A percentile compares a stretch with the other conserved stretches of the same genome.
These are phyloP conservation scores for Oryzaephilus surinamensis DNA, from an alignment of 1,140 invertebrate genomes.

Conservation along the genomic window DNA sequence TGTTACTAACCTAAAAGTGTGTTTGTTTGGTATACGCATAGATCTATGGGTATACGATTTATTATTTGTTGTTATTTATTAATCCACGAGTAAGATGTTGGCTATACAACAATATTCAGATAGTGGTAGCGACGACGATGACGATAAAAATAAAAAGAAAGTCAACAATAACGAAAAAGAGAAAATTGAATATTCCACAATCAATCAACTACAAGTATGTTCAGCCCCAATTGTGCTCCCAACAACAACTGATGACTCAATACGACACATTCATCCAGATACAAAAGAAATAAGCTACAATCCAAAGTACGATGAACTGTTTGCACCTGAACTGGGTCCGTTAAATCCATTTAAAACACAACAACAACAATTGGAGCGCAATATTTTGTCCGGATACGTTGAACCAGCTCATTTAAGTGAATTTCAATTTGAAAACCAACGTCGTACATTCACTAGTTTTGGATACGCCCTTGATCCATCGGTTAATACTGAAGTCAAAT, in stretches of 20 bases:
- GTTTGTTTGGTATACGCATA: too few relatives aligned
- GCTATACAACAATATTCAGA: too few relatives aligned
- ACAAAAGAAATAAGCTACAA: slow-evolving; percentile 79
- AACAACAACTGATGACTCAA: slow-evolving; percentile 51
- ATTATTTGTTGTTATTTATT: too few relatives aligned
- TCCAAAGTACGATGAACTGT: slow-evolving; percentile 93
- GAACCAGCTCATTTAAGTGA: slow-evolving; percentile 92
- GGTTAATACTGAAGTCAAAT: slow-evolving; percentile 45
- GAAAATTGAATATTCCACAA: slow-evolving; percentile 34
- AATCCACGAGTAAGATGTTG: too few relatives aligned
- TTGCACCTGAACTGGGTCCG: slow-evolving; percentile 83
- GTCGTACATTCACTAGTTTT: slow-evolving; percentile 88
- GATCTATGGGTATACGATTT: too few relatives aligned
- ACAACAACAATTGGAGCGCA: slow-evolving; percentile 77
- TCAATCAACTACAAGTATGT: slow-evolving; percentile 55
- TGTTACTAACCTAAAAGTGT: too few relatives aligned
- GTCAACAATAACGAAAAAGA: slow-evolving; percentile 4
- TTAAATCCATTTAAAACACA: slow-evolving; percentile 85
- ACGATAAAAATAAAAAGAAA: slow-evolving; percentile 20
- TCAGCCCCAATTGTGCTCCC: slow-evolving; percentile 70
- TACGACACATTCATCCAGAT: slow-evolving; percentile 56
- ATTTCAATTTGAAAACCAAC: slow-evolving; percentile 97
- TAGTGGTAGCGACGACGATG: too few relatives aligned
- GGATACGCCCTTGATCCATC: slow-evolving; percentile 95
- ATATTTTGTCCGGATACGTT: slow-evolving; percentile 89